phyloP scores from a whole-genome alignment of 2,113 vertebrate genomes.

The Felis chaus region DNA sequence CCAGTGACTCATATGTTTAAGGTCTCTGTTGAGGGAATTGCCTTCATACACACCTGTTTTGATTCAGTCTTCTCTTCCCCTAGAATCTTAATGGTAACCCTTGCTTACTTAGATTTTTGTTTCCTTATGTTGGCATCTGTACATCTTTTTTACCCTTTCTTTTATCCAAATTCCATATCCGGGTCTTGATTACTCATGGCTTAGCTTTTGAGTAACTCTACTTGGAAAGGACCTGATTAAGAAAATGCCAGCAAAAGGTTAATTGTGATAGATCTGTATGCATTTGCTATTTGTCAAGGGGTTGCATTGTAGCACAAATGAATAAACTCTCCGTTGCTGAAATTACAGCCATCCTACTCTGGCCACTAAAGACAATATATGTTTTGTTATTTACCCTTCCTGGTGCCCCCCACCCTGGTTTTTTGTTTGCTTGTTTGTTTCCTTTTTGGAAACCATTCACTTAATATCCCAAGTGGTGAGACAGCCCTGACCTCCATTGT shows the following conservation, averaged over 20 bases:
- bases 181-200: neutral
- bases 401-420: too few relatives aligned
- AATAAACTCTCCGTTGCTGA: neutral
- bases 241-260: neutral
- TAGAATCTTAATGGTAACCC: neutral
- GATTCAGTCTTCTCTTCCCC: neutral
- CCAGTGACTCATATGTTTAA: neutral
- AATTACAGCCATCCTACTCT: neutral
- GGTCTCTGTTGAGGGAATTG: neutral
- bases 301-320: neutral
- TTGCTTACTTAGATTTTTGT: neutral
- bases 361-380: neutral
- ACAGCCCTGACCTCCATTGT: slow-evolving; percentile 55
- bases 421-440: neutral
- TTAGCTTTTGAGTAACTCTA: neutral
- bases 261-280: neutral
- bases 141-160: neutral
- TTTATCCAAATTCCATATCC: neutral
- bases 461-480: neutral
- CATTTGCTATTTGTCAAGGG: neutral
- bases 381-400: neutral
- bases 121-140: neutral
- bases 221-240: neutral
- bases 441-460: neutral
- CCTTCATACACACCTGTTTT: neutral